phyloP scores from a whole-genome alignment of 2,888 invertebrate species.

The Aethes cnicana region DNA sequence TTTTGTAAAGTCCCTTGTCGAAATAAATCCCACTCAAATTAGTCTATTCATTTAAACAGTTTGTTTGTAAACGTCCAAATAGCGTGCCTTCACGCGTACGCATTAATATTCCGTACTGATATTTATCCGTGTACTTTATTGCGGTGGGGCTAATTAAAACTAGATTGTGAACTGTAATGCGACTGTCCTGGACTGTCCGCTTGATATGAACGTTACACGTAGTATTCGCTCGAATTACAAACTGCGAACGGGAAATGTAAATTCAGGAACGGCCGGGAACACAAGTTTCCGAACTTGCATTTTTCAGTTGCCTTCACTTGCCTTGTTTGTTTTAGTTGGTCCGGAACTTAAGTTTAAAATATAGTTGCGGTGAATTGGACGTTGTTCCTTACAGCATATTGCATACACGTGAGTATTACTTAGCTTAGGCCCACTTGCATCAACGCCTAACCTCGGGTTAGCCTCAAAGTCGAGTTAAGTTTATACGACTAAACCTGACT shows the following conservation, averaged over 20 bases:
- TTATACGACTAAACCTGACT: too few relatives aligned
- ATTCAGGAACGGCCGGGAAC: slow-evolving; percentile 6
- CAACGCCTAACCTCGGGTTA: too few relatives aligned
- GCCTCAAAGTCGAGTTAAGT: too few relatives aligned
- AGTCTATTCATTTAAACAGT: too few relatives aligned
- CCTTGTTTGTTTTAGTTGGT: slow-evolving; percentile 20
- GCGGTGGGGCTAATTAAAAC: slow-evolving; percentile 26
- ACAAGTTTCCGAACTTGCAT: slow-evolving; percentile 13
- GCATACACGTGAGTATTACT: too few relatives aligned
- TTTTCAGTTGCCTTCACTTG: slow-evolving; percentile 9
- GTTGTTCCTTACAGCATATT: neutral
- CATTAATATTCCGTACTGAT: neutral
- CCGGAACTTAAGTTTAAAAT: slow-evolving; percentile 15
- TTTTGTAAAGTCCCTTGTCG: too few relatives aligned
- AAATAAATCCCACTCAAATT: too few relatives aligned
- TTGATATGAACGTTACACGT: slow-evolving; percentile 21
- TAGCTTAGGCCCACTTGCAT: too few relatives aligned
- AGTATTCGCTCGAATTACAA: slow-evolving; percentile 1
- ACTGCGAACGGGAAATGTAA: slow-evolving; percentile 1
- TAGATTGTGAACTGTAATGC: slow-evolving; percentile 29
- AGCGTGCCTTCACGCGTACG: neutral
- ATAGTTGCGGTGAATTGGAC: slow-evolving; percentile 7
- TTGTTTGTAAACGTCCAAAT: neutral
- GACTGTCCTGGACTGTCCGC: slow-evolving; percentile 22
- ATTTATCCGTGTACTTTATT: neutral